Percentiles rank a stretch among this genome's conserved stretches.
Conservation (phyloP, 2,113 vertebrate genomes). For the Donacobius atricapilla region DNA sequence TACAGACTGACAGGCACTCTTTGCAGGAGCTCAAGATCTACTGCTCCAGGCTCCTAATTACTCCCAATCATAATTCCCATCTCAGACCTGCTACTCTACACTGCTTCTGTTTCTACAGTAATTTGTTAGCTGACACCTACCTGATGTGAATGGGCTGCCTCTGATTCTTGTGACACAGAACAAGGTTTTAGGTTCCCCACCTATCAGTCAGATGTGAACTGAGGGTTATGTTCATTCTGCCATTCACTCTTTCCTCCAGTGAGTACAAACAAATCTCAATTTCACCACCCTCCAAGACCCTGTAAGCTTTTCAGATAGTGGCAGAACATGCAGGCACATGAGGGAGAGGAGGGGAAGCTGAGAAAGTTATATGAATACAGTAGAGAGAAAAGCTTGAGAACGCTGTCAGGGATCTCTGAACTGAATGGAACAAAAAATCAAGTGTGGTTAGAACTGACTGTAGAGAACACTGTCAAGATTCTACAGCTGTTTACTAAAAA, state of each 20-base stretch:
- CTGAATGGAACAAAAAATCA: background rate
- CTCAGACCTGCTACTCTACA: background rate
- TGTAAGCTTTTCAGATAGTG: background rate
- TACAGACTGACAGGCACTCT: background rate
- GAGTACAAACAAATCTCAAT: background rate
- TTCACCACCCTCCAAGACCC: background rate
- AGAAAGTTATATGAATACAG: background rate
- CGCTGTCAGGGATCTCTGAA: background rate
- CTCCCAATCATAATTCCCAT: background rate
- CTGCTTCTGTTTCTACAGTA: background rate
- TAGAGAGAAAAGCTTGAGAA: background rate
- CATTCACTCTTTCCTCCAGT: background rate
- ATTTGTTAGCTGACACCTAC: background rate
- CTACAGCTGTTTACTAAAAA: background rate
- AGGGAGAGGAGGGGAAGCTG: background rate
- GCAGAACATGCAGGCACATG: background rate
- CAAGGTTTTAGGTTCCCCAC: background rate
- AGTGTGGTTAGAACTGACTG: background rate
- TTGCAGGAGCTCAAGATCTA: background rate
- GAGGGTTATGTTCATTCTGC: fast-evolving
- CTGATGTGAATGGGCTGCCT: background rate
- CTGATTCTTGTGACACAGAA: background rate
- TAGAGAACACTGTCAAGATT: background rate
- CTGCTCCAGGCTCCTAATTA: background rate
- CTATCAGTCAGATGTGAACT: background rate